Percentiles rank a stretch among this genome's conserved stretches.
Evolutionary conservation across 2,888 invertebrate species (phyloP).

Genomic region (Drosophila putrida): DNA sequence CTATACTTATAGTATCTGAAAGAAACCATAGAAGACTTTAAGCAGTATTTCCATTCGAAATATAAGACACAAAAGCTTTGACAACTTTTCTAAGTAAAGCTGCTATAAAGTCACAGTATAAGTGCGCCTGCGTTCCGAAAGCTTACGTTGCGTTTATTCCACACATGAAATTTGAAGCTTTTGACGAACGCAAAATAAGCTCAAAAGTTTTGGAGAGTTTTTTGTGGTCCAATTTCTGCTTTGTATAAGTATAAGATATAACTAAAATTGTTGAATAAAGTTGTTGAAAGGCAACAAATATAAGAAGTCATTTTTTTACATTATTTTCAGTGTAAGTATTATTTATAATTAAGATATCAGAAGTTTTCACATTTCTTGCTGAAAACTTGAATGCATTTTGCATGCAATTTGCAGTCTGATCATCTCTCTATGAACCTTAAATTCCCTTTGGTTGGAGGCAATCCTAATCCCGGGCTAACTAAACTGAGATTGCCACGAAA

Average conservation of each 20-base stretch:
- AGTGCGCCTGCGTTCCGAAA: background rate
- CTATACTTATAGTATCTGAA: too few relatives aligned
- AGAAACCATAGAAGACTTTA: background rate
- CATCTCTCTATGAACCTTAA: background rate
- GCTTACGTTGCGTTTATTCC: background rate
- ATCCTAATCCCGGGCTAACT: conserved; percentile 29
- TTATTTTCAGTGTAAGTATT: background rate
- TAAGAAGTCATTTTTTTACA: background rate
- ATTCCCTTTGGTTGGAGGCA: background rate
- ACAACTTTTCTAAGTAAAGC: background rate
- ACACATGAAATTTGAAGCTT: background rate
- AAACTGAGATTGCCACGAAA: conserved; percentile 39
- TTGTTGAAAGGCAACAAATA: background rate
- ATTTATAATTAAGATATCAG: background rate
- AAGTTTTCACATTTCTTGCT: background rate
- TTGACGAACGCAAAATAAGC: background rate
- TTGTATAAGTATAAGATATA: background rate
- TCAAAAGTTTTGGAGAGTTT: background rate
- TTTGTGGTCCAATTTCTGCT: background rate
- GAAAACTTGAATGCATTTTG: background rate
- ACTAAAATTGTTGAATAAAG: background rate
- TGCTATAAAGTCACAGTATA: conserved; percentile 2
- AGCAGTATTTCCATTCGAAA: background rate
- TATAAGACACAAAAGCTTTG: background rate
- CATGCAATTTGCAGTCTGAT: background rate